Evolutionary conservation across 2,797 vertebrate species (phyloP), one percentile per base, ranked within the genome.

Genomic region (Oryzias dopingdopingensis): DNA sequence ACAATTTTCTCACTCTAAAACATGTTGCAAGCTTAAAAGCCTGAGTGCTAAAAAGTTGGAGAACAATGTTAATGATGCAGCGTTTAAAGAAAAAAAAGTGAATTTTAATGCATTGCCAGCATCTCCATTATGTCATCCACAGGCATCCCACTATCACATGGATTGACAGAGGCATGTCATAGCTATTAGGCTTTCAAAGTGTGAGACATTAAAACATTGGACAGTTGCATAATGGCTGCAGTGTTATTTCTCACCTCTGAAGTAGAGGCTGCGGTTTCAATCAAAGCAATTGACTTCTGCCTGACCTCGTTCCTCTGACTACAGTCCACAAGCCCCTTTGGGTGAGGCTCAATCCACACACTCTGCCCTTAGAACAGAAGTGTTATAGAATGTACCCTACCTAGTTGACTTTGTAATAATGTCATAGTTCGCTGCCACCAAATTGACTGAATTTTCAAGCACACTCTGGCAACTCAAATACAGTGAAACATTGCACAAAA

Each of bases 381-480:
- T 24, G 46, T 62, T 68, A 74, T 54, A 66, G 57, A 81, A 70
- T 70, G 71, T 5, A 24, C 61, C 58, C 60, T 65, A 62, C 75
- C 76, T 85, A 83, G 86, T 83, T 85, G 77, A 81, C 83, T 82
- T 73, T 78, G 59, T 80, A 83, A 85, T 81, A 50, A 68, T 81
- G 78, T 70, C 78, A 84, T 82, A 85, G 83, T 84, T 85, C 81
- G 80, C 53, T 70, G 74, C 67, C 78, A 79, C 70, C 58, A 72
- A 83, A 83, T 79, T 74, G 71, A 83, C 72, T 71, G 65, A 51
- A 67, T 69, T 79, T 76, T 71, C 66, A 63, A 79, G 75, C 68
- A 70, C 65, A 52, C 58, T 82, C 77, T 81, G 57, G 56, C 65
- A 69, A 69, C 60, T 62, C n/a, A 52, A 56, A 73, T 73, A 61